phyloP scores from a whole-genome alignment of 2,113 vertebrate genomes.

The Pangasianodon gigas region DNA sequence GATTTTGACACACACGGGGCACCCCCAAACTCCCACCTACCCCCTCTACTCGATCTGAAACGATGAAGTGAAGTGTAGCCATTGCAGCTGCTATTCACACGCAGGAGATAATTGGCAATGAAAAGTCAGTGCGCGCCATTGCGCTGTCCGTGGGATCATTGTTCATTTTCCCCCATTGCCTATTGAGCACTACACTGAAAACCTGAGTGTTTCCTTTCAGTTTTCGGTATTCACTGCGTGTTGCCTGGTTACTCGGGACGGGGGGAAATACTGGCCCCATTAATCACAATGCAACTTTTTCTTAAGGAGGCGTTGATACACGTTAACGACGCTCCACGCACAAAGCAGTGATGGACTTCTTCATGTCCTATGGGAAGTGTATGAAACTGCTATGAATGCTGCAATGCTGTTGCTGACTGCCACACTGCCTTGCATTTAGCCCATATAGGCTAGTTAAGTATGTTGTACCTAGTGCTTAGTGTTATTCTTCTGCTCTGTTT shows the following conservation, averaged over 20 bases:
- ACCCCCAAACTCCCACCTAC: conserved; percentile 56
- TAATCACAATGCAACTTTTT: conserved; percentile 90
- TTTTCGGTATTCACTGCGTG: conserved; percentile 99
- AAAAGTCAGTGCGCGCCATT: conserved; percentile 99
- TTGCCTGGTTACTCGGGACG: conserved; percentile 99
- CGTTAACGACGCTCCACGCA: conserved; percentile 97
- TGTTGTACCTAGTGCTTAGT: background rate
- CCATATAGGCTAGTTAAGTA: background rate
- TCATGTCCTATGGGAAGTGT: conserved; percentile 90
- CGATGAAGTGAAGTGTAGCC: conserved; percentile 84
- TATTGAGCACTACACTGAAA: conserved; percentile 96
- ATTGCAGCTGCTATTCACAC: conserved; percentile 99
- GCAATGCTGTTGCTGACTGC: conserved; percentile 16
- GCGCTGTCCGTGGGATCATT: conserved; percentile 98
- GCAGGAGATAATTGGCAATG: conserved; percentile 99
- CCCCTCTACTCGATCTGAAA: conserved; percentile 62
- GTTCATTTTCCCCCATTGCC: conserved; percentile 90
- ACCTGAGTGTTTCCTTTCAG: conserved; percentile 98
- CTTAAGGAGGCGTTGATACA: conserved; percentile 94
- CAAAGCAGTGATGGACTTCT: conserved; percentile 98
- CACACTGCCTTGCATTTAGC: background rate
- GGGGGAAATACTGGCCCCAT: conserved; percentile 87
- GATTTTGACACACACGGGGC: conserved; percentile 72
- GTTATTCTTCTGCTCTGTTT: background rate
- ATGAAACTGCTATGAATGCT: conserved; percentile 67